phyloP scores from a whole-genome alignment of 2,888 invertebrate species.

The Acleris literana region DNA sequence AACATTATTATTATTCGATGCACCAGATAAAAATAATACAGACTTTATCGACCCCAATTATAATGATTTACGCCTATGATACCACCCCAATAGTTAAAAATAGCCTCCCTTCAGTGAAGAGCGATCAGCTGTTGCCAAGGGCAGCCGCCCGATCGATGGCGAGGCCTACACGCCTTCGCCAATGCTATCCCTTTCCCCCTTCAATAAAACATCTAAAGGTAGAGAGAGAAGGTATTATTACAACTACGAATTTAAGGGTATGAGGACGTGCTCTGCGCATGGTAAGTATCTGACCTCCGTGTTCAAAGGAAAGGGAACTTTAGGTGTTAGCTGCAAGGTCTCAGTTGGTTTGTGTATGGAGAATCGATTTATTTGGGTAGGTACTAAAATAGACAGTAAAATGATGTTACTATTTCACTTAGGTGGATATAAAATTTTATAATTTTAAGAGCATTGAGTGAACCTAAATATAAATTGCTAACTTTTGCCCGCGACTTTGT shows the following conservation, averaged over 20 bases:
- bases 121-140: conserved; percentile 37
- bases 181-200: too few species aligned
- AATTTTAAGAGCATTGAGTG: too few species aligned
- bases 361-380: conserved; percentile 30
- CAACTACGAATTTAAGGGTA: too few species aligned
- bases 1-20: too few species aligned
- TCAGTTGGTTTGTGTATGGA: background rate
- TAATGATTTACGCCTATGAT: background rate
- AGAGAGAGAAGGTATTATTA: too few species aligned
- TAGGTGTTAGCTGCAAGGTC: background rate
- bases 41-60: too few species aligned
- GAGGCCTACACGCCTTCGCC: conserved; percentile 10
- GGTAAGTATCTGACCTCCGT: conserved; percentile 43
- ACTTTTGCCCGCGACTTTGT: too few species aligned
- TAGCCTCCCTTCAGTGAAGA: conserved; percentile 6
- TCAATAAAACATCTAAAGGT: too few species aligned
- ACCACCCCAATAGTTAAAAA: conserved; percentile 14
- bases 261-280: conserved; percentile 48
- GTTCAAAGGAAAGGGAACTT: background rate
- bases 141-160: conserved; percentile 37
- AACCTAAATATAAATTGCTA: too few species aligned
- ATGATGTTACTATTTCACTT: conserved; percentile 22
- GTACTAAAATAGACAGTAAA: conserved; percentile 35
- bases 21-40: too few species aligned
- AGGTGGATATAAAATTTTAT: conserved; percentile 3